Evolutionary conservation across 1,140 invertebrate genomes (phyloP), one percentile per base, ranked within the genome.

Genomic region (Gryllus bimaculatus): DNA sequence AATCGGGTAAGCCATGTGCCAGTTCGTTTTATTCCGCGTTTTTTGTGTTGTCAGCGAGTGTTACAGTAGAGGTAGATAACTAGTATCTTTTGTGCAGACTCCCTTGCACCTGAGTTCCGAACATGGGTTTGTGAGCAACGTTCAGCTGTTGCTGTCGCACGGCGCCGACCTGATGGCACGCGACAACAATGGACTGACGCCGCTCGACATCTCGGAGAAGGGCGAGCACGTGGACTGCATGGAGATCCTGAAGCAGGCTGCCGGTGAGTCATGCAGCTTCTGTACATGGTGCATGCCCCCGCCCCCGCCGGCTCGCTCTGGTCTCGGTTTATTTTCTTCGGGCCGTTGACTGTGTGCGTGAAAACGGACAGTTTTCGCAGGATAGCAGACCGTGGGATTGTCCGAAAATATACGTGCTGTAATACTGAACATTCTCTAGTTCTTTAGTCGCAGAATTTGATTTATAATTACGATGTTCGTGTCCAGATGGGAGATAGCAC

Each of bases 101-200:
- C 89, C 95, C 3, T 85, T 97, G 6, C 95, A 96, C 86, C 87
- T 95, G 20, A 92, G 93, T 79, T 90, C 93, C 8, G 94, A 96
- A 83, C 90, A 93, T 84, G 95, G 95, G 2, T 91, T 94, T 84
- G 85, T 87, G 8, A 89, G 89, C 48, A 95, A 95, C 83, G 88
- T 95, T 1, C 86, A 88, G 54, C 86, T 90, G 18, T 85, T 97
- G 5, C 83, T 96, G 39, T 86, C 90, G 79, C 89, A 91, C 79
- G 91, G 92, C 75, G 93, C 93, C 0, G 89, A 92, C 83, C 83
- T 94, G 15, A 83, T 87, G 26, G 85, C 90, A 0, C 84, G 88
- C 76, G 94, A 96, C 84, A 87, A 86, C 6, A 89, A 89, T 80
- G 93, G 92, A 0, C 85, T 93, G 75, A 93, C 91, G 0, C 87